Base-by-base conservation (phyloP, 2,888 invertebrate genomes). In the Macaria notata region DNA sequence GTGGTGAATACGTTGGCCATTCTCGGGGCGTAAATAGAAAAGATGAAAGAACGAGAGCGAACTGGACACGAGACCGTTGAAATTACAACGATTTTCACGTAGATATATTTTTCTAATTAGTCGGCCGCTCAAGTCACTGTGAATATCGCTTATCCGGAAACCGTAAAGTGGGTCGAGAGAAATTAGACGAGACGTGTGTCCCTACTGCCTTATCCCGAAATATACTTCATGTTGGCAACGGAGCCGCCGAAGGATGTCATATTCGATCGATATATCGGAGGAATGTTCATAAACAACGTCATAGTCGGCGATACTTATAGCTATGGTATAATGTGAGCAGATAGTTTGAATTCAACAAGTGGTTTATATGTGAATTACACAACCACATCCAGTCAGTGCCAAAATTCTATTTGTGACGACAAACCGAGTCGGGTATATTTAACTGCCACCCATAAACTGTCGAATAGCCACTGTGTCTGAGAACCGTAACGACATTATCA, bases 341-440 rank as follows among this genome's bases (percentile, higher is more conserved):
- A 83, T 82, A 84, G 78, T 81, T 78, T 70, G 78, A 83, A 84
- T 81, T 79, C 78, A 86, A 88, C 86, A 86, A 89, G 84, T 81
- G 79, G 81, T 87, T 86, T 84, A 85, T 83, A 86, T 76, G 83
- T 86, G 86, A 88, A 88, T 90, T 89, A 88, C 90, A 89, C 87
- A 91, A 90, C 84, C 81, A 76, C 83, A 83, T 84, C 86, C 83
- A 86, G 84, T 78, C 83, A 87, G 90, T 91, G 90, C 91, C 91
- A 91, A 91, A 90, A 86, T 88, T 90, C 88, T 90, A 91, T 91
- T 90, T 88, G 87, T 84, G 80, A 86, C 87, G 83, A 88, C 89
- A 88, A 88, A 89, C 84, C 83, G 88, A 86, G 84, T 84, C 88
- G 81, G 83, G 87, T 90, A 89, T 89, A 90, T 90, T 90, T 90